Evolutionary conservation across 2,113 vertebrate genomes (phyloP).

Genomic region (Tupaia chinensis): DNA sequence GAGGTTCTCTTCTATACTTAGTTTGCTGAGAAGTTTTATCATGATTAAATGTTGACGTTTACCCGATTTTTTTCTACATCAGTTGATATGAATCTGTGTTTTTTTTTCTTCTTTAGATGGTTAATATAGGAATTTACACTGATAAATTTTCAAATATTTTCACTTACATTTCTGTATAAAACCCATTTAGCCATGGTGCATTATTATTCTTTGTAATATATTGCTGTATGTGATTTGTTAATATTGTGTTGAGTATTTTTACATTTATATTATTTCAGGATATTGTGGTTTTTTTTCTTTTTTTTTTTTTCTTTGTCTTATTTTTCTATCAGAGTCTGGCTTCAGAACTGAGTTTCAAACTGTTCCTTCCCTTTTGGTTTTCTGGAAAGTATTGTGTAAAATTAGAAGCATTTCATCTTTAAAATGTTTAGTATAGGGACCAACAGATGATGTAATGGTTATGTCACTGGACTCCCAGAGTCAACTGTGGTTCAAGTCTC

Average conservation of each 20-base stretch:
- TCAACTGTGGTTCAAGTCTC: no score
- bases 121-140: neutral
- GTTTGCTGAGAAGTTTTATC: neutral
- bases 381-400: neutral
- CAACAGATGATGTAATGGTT: no score
- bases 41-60: neutral
- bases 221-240: slow-evolving; percentile 21
- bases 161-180: neutral
- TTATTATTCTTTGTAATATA: slow-evolving; percentile 16
- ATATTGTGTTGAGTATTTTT: slow-evolving; percentile 33
- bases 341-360: neutral
- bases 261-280: neutral
- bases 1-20: neutral
- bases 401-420: slow-evolving; percentile 12
- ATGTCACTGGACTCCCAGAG: no score
- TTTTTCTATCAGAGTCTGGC: neutral
- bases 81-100: neutral
- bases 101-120: neutral
- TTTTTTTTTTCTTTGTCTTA: slow-evolving; percentile 19
- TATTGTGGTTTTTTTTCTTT: slow-evolving; percentile 2
- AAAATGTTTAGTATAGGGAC: neutral
- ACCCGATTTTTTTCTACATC: neutral
- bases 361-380: slow-evolving; percentile 25
- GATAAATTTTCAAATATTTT: slow-evolving; percentile 22
- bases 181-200: neutral